Evolutionary conservation across 2,888 invertebrate species (phyloP).

Genomic region (Orthonevra nobilis): DNA sequence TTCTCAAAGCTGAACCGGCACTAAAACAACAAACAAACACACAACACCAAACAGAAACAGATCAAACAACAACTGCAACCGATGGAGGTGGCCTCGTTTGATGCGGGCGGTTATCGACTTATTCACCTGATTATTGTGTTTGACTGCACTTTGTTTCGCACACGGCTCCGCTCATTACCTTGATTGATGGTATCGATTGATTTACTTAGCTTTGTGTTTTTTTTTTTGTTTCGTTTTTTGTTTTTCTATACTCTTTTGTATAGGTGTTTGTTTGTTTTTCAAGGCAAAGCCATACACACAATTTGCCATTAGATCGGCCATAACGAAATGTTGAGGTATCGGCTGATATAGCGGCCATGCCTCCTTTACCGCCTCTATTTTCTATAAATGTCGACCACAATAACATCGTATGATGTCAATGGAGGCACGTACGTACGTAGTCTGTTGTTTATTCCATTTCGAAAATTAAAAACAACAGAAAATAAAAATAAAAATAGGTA

Average conservation of each 20-base stretch:
- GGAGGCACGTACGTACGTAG: constrained; percentile 48
- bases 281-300: constrained; percentile 22
- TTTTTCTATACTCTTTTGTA: too few species aligned
- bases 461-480: neutral
- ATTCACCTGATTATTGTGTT: constrained; percentile 69
- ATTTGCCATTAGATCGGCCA: constrained; percentile 47
- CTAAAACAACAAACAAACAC: constrained; percentile 33
- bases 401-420: constrained; percentile 60
- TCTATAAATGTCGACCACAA: constrained; percentile 49
- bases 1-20: constrained; percentile 32
- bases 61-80: constrained; percentile 40
- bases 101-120: constrained; percentile 70
- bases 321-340: constrained; percentile 24
- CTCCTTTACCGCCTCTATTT: constrained; percentile 24
- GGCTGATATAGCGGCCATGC: constrained; percentile 6
- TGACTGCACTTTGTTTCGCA: constrained; percentile 58
- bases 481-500: neutral
- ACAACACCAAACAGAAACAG: too few species aligned
- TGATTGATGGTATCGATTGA: constrained; percentile 69
- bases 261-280: constrained; percentile 30
- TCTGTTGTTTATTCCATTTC: constrained; percentile 27
- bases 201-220: constrained; percentile 49
- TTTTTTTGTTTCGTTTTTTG: constrained; percentile 27
- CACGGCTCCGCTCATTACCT: constrained; percentile 63
- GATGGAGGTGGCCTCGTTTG: constrained; percentile 66